Percentiles rank a stretch among this genome's conserved stretches.
Evolutionary conservation across 2,797 vertebrate species (phyloP).

Genomic region (Ambastaia sidthimunki): DNA sequence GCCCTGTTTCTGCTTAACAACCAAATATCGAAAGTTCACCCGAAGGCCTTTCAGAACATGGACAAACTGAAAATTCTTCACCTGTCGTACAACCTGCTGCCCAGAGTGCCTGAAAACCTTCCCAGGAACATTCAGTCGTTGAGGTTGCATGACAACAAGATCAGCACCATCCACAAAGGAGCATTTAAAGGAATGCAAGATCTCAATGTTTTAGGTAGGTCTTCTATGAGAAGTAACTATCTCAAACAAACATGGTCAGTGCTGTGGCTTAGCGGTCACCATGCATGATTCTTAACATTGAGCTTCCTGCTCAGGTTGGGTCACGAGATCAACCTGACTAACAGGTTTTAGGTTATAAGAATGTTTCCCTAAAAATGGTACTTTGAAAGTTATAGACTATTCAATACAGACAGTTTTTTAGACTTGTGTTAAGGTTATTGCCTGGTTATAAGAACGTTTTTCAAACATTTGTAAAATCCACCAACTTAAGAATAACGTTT

Average conservation of each 20-base stretch:
- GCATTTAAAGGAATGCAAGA: constrained; percentile 90
- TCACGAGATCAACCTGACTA: too few species aligned
- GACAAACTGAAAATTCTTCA: constrained; percentile 87
- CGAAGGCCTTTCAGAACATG: constrained; percentile 89
- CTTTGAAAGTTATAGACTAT: too few species aligned
- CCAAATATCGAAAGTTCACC: constrained; percentile 91
- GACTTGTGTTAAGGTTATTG: too few species aligned
- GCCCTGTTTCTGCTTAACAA: constrained; percentile 96
- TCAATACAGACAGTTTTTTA: too few species aligned
- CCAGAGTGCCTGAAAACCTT: constrained; percentile 89
- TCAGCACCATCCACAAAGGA: constrained; percentile 87
- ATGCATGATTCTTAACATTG: neutral
- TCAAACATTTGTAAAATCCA: too few species aligned
- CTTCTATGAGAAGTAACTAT: neutral
- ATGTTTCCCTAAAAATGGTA: too few species aligned
- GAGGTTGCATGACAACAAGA: constrained; percentile 94
- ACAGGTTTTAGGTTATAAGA: too few species aligned
- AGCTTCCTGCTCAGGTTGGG: neutral
- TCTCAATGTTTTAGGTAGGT: constrained; percentile 91
- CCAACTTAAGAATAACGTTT: too few species aligned
- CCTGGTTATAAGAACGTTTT: too few species aligned
- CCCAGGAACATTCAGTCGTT: constrained; percentile 89
- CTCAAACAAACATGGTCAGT: neutral
- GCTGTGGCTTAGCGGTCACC: neutral
- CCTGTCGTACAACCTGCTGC: constrained; percentile 92